Base-by-base conservation (phyloP, 2,888 invertebrate species). In the Pristionchus maxplancki region DNA sequence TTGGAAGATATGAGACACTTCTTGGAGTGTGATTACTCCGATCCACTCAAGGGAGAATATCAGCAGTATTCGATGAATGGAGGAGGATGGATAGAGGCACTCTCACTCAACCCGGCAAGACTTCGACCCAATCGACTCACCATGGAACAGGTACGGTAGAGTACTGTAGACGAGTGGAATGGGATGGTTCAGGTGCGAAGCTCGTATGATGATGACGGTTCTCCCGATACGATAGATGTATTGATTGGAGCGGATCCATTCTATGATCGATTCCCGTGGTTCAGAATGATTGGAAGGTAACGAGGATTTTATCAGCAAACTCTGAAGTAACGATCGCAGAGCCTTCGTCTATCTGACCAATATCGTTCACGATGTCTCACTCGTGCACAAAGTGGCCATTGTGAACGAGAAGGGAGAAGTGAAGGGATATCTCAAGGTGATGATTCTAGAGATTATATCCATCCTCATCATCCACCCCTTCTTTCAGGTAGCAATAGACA, bases 261-360 rank as follows among this genome's bases (percentile, higher is more conserved):
- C 96, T 99, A 99, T 95, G 99, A 99, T 95, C 96, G 99, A 91
- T 99, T 99, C 95, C 99, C 99, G 0, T 99, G 99, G 99, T 99
- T 99, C 96, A 97, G 99, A 94, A 97, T 99, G 96, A 98, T 99
- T 90, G 99, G 99, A 93, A 97, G 97, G 97, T 97, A n/a, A 84
- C 62, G 20, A 13, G 6, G 24, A 48, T 11, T 40, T 62, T 1
- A 8, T 2, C 11, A 8, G 24, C 20, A 71, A 34, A 34, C 15
- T 17, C 17, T 37, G 13, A 44, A 31, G 9, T 15, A 62, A 5
- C 24, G 34, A 34, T 90, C 92, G 34, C 95, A 97, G 98, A 95
- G 97, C 98, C 87, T 99, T 99, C 95, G 97, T 99, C 44, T 99
- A 98, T 95, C 96, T 99, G 95, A 98, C 98, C 95, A 99, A 99